Evolutionary conservation across 2,113 vertebrate genomes (phyloP).

Genomic region (Dunckerocampus dactyliophorus): DNA sequence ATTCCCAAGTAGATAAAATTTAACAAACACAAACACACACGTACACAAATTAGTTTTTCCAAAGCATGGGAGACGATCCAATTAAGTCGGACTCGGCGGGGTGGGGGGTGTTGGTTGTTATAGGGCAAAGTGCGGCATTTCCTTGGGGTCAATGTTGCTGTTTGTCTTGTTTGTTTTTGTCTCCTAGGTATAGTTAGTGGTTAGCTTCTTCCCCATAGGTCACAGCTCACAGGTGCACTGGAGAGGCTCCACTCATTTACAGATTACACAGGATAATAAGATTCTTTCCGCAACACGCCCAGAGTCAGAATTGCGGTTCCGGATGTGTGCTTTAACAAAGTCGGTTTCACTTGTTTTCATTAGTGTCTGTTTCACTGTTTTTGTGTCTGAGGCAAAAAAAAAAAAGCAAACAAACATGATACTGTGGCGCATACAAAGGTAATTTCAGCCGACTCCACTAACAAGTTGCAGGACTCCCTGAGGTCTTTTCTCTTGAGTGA

Average conservation of each 20-base stretch:
- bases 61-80: conserved; percentile 51
- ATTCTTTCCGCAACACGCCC: conserved; percentile 11
- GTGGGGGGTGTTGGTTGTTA: conserved; percentile 49
- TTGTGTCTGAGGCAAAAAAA: neutral
- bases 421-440: conserved; percentile 32
- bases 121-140: conserved; percentile 36
- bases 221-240: conserved; percentile 47
- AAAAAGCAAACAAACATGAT: conserved; percentile 35
- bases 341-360: conserved; percentile 8
- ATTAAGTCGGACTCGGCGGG: conserved; percentile 57
- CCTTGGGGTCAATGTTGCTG: conserved; percentile 59
- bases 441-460: conserved; percentile 46
- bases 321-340: conserved; percentile 1
- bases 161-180: conserved; percentile 52
- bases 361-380: neutral
- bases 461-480: conserved; percentile 43
- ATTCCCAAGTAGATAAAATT: conserved; percentile 4
- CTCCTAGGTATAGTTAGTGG: conserved; percentile 64
- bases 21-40: neutral
- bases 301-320: conserved; percentile 3
- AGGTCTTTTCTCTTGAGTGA: conserved; percentile 50
- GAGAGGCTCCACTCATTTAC: conserved; percentile 27
- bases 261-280: conserved; percentile 27
- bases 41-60: conserved; percentile 10
- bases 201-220: conserved; percentile 43